Base-by-base conservation (phyloP, 1,140 invertebrate genomes). In the Leptinotarsa undecemlineata region DNA sequence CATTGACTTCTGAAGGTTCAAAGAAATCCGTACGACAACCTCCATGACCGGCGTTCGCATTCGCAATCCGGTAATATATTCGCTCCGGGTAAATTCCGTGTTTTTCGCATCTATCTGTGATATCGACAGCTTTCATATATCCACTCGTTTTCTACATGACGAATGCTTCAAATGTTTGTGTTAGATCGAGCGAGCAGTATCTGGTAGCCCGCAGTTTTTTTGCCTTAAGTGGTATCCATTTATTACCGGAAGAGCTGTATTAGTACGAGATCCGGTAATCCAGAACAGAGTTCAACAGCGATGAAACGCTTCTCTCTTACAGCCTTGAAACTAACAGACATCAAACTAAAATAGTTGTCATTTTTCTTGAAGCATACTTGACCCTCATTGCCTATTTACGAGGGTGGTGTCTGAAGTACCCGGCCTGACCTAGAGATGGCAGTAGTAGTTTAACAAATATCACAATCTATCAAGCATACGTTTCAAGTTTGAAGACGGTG, bases 1-100 rank as follows among this genome's bases (percentile, higher is more conserved):
- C 76, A 77, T 74, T 77, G 76, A 77, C 76, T 77, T 72, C 57
- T 74, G 48, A 64, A 64, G 63, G 63, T 64, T 64, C 62, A 64
- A 64, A 64, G 62, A 64, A 64, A 64, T 64, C 63, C 17, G 20
- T 21, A 64, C 26, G 26, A 33, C 63, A 33, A 64, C 63, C 63
- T 64, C 63, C 63, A 64, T 64, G 63, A 21, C 17, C 51, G 51
- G 15, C n/a, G 51, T 57, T 57, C 51, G 51, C 51, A 57, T 57
- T 57, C n/a, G 51, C 51, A 57, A 57, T 57, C 51, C 51, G 51
- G 51, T 57, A 57, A 57, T 57, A 57, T 57, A 57, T 57, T 57
- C 51, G 51, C n/a, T 57, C 51, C 51, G 51, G 51, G 51, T 57
- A 57, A 57, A 57, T 57, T 57, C 51, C 17, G 14, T 57, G 51